phyloP scores from a whole-genome alignment of 1,140 invertebrate species.

The Microplitis mediator region DNA sequence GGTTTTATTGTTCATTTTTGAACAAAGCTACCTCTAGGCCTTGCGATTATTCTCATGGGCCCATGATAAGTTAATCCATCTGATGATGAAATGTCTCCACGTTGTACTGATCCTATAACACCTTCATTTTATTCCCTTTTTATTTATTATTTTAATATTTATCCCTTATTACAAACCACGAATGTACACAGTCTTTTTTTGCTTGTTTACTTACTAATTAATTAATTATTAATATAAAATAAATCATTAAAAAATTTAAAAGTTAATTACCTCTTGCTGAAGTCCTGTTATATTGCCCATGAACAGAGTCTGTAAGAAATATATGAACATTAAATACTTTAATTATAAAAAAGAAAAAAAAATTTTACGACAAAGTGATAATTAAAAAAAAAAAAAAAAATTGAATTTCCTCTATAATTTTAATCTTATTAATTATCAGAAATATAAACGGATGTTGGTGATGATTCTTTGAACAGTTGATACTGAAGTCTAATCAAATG shows the following conservation, averaged over 20 bases:
- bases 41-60: constrained; percentile 34
- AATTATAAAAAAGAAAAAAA: not conserved
- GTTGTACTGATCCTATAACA: constrained; percentile 45
- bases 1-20: not conserved
- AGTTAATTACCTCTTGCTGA: not conserved
- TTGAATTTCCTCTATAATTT: constrained; percentile 16
- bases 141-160: not conserved
- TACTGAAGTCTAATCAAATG: constrained; percentile 7
- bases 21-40: constrained; percentile 41
- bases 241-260: not conserved
- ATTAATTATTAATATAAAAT: not conserved
- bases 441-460: constrained; percentile 45
- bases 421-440: constrained; percentile 27
- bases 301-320: not conserved
- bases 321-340: not conserved
- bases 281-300: not conserved
- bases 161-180: not conserved
- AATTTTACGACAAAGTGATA: not conserved
- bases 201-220: not conserved
- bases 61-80: constrained; percentile 41
- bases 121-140: constrained; percentile 23
- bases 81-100: constrained; percentile 44
- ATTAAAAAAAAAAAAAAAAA: too few relatives aligned
- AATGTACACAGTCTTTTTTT: not conserved
- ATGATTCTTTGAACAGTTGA: constrained; percentile 26